A percentile compares a stretch with the other conserved stretches of the same genome.
phyloP scores from a whole-genome alignment of 2,797 vertebrate species.

The Danio aesculapii region DNA sequence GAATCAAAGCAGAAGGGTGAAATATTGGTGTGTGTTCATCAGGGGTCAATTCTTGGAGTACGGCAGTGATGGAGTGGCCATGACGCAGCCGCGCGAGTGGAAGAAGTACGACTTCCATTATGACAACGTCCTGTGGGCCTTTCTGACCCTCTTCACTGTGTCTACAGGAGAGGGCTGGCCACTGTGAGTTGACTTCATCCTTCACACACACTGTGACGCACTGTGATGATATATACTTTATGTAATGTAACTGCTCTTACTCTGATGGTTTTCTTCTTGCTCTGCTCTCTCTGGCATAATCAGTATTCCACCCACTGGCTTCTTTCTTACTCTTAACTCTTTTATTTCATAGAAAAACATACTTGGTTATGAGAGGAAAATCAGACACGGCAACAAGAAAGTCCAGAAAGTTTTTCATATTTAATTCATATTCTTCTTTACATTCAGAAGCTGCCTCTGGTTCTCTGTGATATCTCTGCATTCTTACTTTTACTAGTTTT shows the following conservation, averaged over 20 bases:
- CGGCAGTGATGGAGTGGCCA: conserved; percentile 86
- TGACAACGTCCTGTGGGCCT: conserved; percentile 97
- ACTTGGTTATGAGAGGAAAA: background rate
- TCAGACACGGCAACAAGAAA: background rate
- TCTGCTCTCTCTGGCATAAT: background rate
- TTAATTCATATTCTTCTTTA: background rate
- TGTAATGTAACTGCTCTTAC: background rate
- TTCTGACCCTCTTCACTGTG: conserved; percentile 96
- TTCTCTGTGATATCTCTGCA: background rate
- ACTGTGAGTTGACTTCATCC: conserved; percentile 81
- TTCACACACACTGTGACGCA: background rate
- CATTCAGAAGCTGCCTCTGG: background rate
- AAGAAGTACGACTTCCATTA: conserved; percentile 98
- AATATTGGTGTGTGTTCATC: conserved; percentile 24
- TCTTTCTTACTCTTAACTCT: background rate
- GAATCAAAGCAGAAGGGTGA: background rate
- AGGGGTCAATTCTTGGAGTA: conserved; percentile 97
- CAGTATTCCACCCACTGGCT: background rate
- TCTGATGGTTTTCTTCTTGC: background rate
- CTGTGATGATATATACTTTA: background rate
- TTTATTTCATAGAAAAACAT: conserved; percentile 8
- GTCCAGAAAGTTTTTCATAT: conserved; percentile 1
- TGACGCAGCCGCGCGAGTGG: conserved; percentile 89
- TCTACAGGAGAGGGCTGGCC: conserved; percentile 99
- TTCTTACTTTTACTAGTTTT: background rate